Evolutionary conservation across 2,113 vertebrate species (phyloP), one percentile per base, ranked within the genome.

Genomic region (Cnemophilus loriae): DNA sequence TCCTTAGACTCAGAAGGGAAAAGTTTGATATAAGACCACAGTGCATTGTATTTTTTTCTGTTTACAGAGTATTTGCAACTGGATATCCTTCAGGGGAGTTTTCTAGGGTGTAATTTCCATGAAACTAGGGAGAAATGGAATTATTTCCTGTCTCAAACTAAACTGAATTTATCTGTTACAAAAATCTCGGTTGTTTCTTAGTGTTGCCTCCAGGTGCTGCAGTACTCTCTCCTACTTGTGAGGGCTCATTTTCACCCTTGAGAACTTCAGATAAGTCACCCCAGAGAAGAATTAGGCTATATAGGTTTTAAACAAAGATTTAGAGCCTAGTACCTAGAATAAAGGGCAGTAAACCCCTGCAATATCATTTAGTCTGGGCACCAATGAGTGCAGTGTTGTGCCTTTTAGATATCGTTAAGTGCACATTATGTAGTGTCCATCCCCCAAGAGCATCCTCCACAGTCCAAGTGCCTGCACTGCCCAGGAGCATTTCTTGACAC

Each of bases 81-180:
- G 28, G 52, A 82, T 94, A 86, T 68, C n/a, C 71, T 88, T 86
- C 53, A 81, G 47, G 39, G 49, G 56, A 84, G 32, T 9, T 70
- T 94, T 88, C 41, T 37, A 55, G 46, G 53, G 18, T 73, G 46
- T 53, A 84, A 89, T 93, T 95, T 97, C 80, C 80, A 71, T 84
- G 52, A 90, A 90, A 71, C 49, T 27, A 64, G 26, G 49, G 49
- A 93, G 76, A 94, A 95, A 84, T 56, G 2, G 69, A 86, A 82
- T 90, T 92, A 93, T 91, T 84, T 96, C 53, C 71, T 87, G 64
- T 85, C 80, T 82, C 57, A 84, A 90, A 87, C 52, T 78, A 74
- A 90, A 84, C 37, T 61, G 73, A 81, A 90, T 93, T 87, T 90
- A 84, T 94, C 73, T 14, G 9, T 73, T 87, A 74, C 68, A 44